phyloP scores from a whole-genome alignment of 2,113 vertebrate species.

The Romanogobio albipinnatus region DNA sequence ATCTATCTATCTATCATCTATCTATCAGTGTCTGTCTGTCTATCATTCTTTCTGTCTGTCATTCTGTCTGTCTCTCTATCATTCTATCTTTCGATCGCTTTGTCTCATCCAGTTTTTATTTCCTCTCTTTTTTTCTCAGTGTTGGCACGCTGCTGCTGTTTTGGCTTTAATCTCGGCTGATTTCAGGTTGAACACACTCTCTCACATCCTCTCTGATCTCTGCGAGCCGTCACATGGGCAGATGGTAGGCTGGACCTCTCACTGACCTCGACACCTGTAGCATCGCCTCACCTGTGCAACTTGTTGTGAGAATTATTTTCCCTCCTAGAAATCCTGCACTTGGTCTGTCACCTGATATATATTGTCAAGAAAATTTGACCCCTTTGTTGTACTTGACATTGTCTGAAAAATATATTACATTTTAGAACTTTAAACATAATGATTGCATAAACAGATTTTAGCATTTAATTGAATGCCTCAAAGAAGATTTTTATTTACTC shows the following conservation, averaged over 20 bases:
- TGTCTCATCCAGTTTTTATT: neutral
- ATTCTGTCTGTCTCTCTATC: too few relatives aligned
- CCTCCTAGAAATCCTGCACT: neutral
- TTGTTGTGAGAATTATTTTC: neutral
- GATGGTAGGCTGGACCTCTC: conserved; percentile 35
- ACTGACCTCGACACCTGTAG: conserved; percentile 49
- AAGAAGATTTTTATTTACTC: neutral
- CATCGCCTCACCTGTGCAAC: conserved; percentile 11
- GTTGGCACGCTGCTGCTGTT: conserved; percentile 40
- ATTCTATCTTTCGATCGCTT: neutral
- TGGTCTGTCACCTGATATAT: neutral
- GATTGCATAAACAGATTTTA: neutral
- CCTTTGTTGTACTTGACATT: neutral
- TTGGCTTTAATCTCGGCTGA: conserved; percentile 54
- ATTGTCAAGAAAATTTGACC: neutral
- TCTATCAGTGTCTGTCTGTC: too few relatives aligned
- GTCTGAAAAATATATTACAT: neutral
- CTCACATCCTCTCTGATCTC: conserved; percentile 45
- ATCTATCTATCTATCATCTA: too few relatives aligned
- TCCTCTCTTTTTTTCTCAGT: neutral
- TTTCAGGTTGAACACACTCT: conserved; percentile 24
- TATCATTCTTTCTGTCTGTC: too few relatives aligned
- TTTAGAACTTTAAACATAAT: neutral
- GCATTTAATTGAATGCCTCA: neutral
- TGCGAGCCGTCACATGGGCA: conserved; percentile 45